These are phyloP conservation scores for Antheraea pernyi DNA, from an alignment of 1,140 invertebrate genomes.

Conservation along the genomic window DNA sequence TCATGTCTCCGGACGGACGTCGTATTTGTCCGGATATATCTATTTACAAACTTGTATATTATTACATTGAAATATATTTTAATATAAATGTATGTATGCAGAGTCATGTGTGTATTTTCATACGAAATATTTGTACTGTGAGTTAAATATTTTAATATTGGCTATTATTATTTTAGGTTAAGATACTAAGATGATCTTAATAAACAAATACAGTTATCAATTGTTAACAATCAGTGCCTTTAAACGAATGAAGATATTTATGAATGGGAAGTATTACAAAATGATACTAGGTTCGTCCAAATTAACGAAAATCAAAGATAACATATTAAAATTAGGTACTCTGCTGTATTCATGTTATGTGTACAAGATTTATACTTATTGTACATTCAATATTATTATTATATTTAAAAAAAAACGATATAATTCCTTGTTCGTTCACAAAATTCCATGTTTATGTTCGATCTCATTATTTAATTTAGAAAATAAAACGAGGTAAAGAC, in stretches of 20 bases:
- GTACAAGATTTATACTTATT: not conserved
- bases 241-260: constrained; percentile 67
- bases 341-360: not conserved
- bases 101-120: constrained; percentile 75
- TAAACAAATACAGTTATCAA: constrained; percentile 64
- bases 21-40: constrained; percentile 39
- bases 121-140: constrained; percentile 72
- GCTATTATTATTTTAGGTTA: constrained; percentile 73
- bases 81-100: constrained; percentile 72
- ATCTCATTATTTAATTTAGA: constrained; percentile 79
- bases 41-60: constrained; percentile 76
- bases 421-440: constrained; percentile 35
- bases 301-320: constrained; percentile 30
- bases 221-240: constrained; percentile 74
- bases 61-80: constrained; percentile 72
- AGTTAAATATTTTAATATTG: constrained; percentile 75
- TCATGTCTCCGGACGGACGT: constrained; percentile 54
- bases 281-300: constrained; percentile 38
- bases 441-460: constrained; percentile 70
- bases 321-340: constrained; percentile 3
- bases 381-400: constrained; percentile 2
- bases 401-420: not conserved
- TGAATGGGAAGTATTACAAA: constrained; percentile 50
- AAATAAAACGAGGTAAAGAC: constrained; percentile 78
- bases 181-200: constrained; percentile 40